Base-by-base conservation (phyloP, 2,888 invertebrate species). In the Anthophora plumipes region DNA sequence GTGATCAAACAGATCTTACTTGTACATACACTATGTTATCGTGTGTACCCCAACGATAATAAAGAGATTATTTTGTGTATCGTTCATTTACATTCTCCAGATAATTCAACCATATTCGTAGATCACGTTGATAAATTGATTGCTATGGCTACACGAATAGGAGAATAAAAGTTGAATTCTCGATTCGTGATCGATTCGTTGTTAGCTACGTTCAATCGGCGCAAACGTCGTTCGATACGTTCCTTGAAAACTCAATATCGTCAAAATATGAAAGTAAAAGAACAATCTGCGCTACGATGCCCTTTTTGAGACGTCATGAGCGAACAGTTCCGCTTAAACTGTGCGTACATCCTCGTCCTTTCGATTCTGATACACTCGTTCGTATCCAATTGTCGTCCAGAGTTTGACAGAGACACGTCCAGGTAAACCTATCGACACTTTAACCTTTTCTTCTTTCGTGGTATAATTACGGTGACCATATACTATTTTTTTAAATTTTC, bases 231-330 rank as follows among this genome's bases (percentile, higher is more conserved):
- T 25, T 41, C 54, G n/a, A 67, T 43, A 73, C 31, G 31, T 52
- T 48, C 12, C 17, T 5, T n/a, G 14, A 25, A 72, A 57, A 59
- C 11, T 37, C 22, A n/a, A n/a, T n/a, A 41, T 17, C 70, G 48
- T 54, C 41, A 41, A 77, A 83, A 72, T 82, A 82, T 83, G 75
- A 76, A 61, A 72, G 77, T 76, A 73, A 6, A 68, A 39, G 20
- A 55, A n/a, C n/a, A n/a, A 48, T 41, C n/a, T 57, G 4, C 71
- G 46, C n/a, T 50, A 50, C 31, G 48, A 74, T 66, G 66, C 25
- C n/a, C n/a, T 20, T 12, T 54, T 60, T 63, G 57, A 78, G 54
- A 82, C 70, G 79, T 25, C 48, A 89, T 89, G 90, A 84, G 50
- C 80, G 61, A 63, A 76, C 80, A 67, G 78, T 82, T 78, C 52